Evolutionary conservation across 1,140 invertebrate genomes (phyloP).

Genomic region (Leptinotarsa undecemlineata): DNA sequence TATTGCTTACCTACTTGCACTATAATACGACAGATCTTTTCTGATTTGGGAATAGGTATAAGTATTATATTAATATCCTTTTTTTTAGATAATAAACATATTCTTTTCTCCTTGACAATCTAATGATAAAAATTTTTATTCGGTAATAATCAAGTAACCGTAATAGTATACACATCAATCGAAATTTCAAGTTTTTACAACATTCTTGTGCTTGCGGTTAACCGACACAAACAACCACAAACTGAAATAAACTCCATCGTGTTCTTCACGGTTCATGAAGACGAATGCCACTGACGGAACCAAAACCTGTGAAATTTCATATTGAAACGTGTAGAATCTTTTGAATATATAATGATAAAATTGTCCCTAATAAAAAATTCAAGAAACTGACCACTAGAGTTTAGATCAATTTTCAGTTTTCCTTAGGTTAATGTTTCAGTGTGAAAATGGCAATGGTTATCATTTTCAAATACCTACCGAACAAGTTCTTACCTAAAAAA

Average conservation of each 20-base stretch:
- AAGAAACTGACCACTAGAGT: neutral
- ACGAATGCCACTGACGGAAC: neutral
- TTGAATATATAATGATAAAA: neutral
- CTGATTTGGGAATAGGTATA: too few species aligned
- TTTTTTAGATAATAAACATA: too few species aligned
- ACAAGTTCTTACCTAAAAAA: too few species aligned
- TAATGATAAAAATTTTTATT: too few species aligned
- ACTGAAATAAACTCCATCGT: neutral
- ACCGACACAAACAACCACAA: neutral
- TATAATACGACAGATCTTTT: too few species aligned
- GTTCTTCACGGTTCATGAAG: neutral
- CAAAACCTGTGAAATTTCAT: neutral
- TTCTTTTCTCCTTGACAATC: too few species aligned
- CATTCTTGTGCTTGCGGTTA: constrained; percentile 4
- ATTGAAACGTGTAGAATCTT: neutral
- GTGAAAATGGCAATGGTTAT: neutral
- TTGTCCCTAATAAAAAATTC: neutral
- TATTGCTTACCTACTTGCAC: too few species aligned
- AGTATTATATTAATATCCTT: too few species aligned
- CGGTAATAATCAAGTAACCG: too few species aligned
- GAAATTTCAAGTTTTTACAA: constrained; percentile 1
- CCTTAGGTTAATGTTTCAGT: neutral
- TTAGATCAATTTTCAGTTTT: neutral
- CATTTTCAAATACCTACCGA: too few species aligned
- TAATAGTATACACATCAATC: too few species aligned